Conservation (phyloP, 1,140 invertebrate genomes). For the Rhyzopertha dominica region DNA sequence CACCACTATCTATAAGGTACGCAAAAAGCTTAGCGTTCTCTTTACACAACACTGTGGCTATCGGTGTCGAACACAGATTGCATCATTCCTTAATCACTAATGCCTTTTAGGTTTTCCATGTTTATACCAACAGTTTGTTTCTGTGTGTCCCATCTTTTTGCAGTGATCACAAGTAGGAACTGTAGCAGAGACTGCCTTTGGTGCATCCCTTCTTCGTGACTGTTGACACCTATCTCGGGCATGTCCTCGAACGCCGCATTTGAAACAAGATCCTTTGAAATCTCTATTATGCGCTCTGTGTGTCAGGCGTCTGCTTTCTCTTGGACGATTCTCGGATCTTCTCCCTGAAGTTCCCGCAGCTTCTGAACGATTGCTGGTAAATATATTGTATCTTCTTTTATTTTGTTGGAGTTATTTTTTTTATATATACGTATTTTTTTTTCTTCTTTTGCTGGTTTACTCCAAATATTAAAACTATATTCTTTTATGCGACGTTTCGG, state of each 20-base stretch:
- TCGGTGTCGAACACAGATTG: neutral
- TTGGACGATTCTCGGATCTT: neutral
- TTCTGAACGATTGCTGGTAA: neutral
- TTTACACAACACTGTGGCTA: slow-evolving; percentile 3
- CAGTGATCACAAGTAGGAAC: neutral
- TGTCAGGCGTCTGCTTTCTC: too few relatives aligned
- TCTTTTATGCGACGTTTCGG: too few relatives aligned
- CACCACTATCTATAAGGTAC: neutral
- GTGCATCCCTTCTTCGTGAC: neutral
- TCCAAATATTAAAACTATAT: too few relatives aligned
- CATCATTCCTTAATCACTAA: slow-evolving; percentile 1
- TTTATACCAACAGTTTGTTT: neutral
- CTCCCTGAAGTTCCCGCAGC: neutral
- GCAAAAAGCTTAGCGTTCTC: neutral
- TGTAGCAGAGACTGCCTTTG: neutral
- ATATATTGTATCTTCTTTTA: too few relatives aligned
- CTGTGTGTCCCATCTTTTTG: slow-evolving; percentile 3
- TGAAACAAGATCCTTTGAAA: too few relatives aligned
- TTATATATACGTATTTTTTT: too few relatives aligned
- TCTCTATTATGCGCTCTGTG: too few relatives aligned
- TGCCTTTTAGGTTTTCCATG: slow-evolving; percentile 3
- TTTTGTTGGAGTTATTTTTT: too few relatives aligned
- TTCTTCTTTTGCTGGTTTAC: too few relatives aligned
- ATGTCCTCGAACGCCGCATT: too few relatives aligned
- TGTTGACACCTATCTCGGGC: too few relatives aligned